phyloP scores from a whole-genome alignment of 2,113 vertebrate genomes.

The Hemiprocne comata region DNA sequence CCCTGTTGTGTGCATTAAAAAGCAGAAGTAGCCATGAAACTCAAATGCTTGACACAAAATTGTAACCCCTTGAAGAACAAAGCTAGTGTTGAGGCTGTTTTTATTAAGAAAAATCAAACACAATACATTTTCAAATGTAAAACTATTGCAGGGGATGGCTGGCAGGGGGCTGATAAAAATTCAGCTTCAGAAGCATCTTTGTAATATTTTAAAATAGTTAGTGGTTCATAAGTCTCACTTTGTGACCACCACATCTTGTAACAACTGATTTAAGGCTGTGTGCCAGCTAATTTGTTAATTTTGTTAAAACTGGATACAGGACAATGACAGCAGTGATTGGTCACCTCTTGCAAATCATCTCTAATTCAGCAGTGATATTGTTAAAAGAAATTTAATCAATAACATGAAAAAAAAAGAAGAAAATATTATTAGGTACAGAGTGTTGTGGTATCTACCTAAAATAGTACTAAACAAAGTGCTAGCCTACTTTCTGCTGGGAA shows the following conservation, averaged over 20 bases:
- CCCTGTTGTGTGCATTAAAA: not conserved
- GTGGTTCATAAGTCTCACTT: not conserved
- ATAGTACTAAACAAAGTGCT: not conserved
- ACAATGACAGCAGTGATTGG: not conserved
- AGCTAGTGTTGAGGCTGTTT: not conserved
- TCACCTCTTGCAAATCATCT: not conserved
- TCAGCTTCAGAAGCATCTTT: not conserved
- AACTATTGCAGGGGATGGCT: not conserved
- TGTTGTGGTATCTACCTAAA: not conserved
- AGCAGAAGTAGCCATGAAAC: not conserved
- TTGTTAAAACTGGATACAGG: not conserved
- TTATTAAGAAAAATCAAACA: not conserved
- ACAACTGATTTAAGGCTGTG: not conserved
- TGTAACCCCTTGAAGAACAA: not conserved
- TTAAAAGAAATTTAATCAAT: not conserved
- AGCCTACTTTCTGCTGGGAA: slow-evolving; percentile 36
- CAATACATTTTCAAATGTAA: not conserved
- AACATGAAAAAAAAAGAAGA: not conserved
- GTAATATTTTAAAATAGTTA: not conserved
- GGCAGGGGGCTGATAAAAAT: not conserved
- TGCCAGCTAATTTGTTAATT: not conserved
- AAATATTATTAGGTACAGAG: not conserved
- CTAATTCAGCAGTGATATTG: not conserved
- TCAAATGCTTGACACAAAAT: not conserved
- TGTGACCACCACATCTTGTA: not conserved